A percentile compares a stretch with the other conserved stretches of the same genome.
Evolutionary conservation across 2,888 invertebrate genomes (phyloP).

Genomic region (Dicroscelio sp.): DNA sequence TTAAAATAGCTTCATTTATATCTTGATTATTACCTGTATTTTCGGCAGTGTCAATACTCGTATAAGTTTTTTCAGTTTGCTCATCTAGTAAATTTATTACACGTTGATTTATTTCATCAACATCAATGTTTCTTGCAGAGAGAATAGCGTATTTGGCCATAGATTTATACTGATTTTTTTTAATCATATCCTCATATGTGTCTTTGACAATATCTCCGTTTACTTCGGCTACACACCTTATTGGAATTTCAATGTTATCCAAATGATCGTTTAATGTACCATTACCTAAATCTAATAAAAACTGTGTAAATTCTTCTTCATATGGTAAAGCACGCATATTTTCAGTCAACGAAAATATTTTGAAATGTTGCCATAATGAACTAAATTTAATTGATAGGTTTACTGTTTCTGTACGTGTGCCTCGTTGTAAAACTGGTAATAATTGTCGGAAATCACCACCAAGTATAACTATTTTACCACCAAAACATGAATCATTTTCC

Average conservation of each 20-base stretch:
- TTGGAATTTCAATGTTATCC: slow-evolving; percentile 71
- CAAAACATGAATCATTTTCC: slow-evolving; percentile 77
- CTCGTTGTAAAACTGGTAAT: slow-evolving; percentile 55
- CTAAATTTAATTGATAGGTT: slow-evolving; percentile 3
- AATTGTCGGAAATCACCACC: slow-evolving; percentile 34
- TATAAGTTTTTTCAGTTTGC: slow-evolving; percentile 40
- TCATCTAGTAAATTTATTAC: slow-evolving; percentile 14
- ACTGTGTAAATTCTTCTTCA: slow-evolving; percentile 78
- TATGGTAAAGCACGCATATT: slow-evolving; percentile 67
- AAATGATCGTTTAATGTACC: slow-evolving; percentile 71
- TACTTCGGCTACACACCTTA: too few relatives aligned
- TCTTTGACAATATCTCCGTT: slow-evolving; percentile 51
- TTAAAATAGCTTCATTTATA: neutral
- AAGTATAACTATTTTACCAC: slow-evolving; percentile 10
- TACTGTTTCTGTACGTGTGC: slow-evolving; percentile 59
- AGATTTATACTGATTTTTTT: slow-evolving; percentile 57
- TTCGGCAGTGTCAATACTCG: neutral
- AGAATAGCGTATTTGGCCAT: slow-evolving; percentile 74
- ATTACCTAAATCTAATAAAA: slow-evolving; percentile 72
- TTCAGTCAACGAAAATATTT: neutral
- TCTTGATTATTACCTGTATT: neutral
- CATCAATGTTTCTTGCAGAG: slow-evolving; percentile 63
- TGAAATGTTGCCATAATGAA: neutral
- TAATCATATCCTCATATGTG: neutral
- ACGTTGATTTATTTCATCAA: slow-evolving; percentile 79